Base-by-base conservation (phyloP, 1,140 invertebrate genomes). In the Halesus radiatus region DNA sequence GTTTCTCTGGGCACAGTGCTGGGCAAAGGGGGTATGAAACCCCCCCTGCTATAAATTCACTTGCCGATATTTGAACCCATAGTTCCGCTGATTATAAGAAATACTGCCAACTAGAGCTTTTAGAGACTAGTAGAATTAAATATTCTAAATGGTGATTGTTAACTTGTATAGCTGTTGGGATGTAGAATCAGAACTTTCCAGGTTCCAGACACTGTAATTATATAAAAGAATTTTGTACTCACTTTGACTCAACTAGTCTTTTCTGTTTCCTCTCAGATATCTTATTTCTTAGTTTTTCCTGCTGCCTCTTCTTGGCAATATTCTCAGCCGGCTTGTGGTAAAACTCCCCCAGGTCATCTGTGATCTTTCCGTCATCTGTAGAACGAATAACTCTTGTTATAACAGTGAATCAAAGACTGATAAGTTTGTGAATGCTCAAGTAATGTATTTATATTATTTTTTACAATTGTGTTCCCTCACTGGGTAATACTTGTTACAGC, bases 251-350 rank as follows among this genome's bases (percentile, higher is more conserved):
- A 13, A 98, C 90, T 66, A 93, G 90, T 72, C 97, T 89, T 85
- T 96, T 97, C 85, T 98, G 94, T 85, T 94, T 94, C 70, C 92
- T 91, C 80, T 92, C 91, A 45, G 92, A 90, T 1, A 98, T 88
- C 86, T 95, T 97, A 81, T 96, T 94, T 56, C 94, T 92, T 1
- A 99, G 84, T 86, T 97, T 96, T 84, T 99, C 96, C 0, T 92
- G 92, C 83, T 93, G 91, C 53, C 92, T 92, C 84, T 96, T 94
- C 37, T 96, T 91, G 22, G 92, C 89, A 45, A 96, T 88, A 89
- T 98, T 99, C 84, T 92, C 90, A 6, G 98, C 96, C 16, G 97
- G 97, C 86, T 95, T 96, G 87, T 99, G 98, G 84, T 98, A 94
- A 91, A 98, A 98, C 86, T 98, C 96, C 66, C 96, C 95, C 86